Evolutionary conservation across 2,113 vertebrate species (phyloP).

Genomic region (Tringa solitaria): DNA sequence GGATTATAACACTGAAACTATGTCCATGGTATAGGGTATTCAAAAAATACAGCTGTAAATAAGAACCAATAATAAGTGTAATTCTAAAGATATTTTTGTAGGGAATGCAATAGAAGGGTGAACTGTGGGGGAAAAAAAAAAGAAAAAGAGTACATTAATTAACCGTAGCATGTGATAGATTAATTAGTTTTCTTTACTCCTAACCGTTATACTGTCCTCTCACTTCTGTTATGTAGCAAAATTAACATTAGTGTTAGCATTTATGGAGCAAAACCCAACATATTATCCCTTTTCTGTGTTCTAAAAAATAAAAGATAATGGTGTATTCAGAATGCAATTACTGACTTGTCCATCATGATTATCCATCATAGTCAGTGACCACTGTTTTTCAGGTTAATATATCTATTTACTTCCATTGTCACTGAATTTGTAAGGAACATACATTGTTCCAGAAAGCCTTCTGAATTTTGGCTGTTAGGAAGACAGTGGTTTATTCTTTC

Average conservation of each 20-base stretch:
- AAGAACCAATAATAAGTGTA: background rate
- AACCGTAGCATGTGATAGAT: background rate
- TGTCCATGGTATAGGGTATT: background rate
- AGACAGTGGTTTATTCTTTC: background rate
- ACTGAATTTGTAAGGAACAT: background rate
- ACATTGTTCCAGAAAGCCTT: fast-evolving
- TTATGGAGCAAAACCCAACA: too few relatives aligned
- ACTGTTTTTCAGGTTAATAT: background rate
- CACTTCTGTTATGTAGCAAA: background rate
- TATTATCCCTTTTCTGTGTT: background rate
- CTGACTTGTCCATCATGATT: background rate
- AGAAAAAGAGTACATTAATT: background rate
- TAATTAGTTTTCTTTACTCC: background rate
- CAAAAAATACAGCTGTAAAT: background rate
- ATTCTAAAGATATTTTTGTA: background rate
- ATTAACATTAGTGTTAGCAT: background rate
- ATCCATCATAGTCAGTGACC: background rate
- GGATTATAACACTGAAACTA: background rate
- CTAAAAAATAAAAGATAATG: background rate
- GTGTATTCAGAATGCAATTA: background rate
- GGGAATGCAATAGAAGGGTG: background rate
- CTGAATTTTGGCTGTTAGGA: background rate
- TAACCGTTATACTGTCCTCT: background rate
- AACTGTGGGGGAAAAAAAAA: background rate
- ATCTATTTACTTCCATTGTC: background rate